Evolutionary conservation across 2,888 invertebrate species (phyloP), one percentile per base, ranked within the genome.

Genomic region (Stegophylla sp.): DNA sequence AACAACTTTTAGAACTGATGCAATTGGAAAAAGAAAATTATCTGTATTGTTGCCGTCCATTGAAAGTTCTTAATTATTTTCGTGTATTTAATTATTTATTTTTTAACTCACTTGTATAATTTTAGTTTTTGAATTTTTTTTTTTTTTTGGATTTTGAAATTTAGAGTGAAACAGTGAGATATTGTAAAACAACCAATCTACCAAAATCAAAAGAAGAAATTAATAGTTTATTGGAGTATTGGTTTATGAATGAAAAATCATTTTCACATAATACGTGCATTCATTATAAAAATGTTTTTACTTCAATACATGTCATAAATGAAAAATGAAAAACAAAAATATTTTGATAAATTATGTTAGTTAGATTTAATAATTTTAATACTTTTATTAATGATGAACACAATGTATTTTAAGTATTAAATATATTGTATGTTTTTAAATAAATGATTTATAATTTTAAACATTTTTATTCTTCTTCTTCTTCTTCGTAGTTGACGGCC

Each of bases 1-100:
- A 82, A 77, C 83, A 84, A 75, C 75, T 83, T 13, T 73, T 84
- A 51, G 67, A 75, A 51, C 20, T 83, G 9, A 82, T 84, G 20
- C 67, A 77, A n/a, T 75, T 72, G 10, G 69, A 82, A 69, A 53
- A 82, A 5, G 13, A 45, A 23, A 45, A 71, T 12, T n/a, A 75
- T 34, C 48, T 84, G 15, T 43, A 63, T 53, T 73, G 82, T 17
- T 84, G 83, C 69, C 82, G 84, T 20, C 84, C 84, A 26, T 75
- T 83, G 17, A 82, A 82, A 71, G 82, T 84, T 10, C 53, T 73
- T 41, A 83, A 82, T 43, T 83, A 83, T 64, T 77, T 84, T 2
- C 67, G 83, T 82, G 84, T 84, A 74, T 1, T 3, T 26, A n/a
- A 1, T 48, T 51, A n/a, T 63, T n/a, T 73, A 41, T 26, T 74